Evolutionary conservation across 2,797 vertebrate species (phyloP).

Genomic region (Lates japonicus): DNA sequence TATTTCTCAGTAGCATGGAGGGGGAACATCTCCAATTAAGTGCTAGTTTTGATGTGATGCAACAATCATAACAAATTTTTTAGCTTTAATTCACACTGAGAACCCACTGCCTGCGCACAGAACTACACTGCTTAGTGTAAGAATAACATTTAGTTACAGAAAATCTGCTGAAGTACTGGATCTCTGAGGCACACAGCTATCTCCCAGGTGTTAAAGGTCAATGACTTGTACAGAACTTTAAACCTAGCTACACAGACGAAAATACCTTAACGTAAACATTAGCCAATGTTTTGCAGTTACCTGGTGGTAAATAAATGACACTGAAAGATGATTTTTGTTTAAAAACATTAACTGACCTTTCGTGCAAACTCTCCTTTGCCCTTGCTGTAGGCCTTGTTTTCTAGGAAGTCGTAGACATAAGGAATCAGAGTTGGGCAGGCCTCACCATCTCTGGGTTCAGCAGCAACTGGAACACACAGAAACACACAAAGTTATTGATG

Average conservation of each 20-base stretch:
- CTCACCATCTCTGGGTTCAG: slow-evolving; percentile 96
- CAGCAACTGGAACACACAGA: slow-evolving; percentile 87
- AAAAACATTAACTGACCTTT: slow-evolving; percentile 88
- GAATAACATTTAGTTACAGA: too few species aligned
- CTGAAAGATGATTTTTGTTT: not conserved
- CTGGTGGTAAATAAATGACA: slow-evolving; percentile 7
- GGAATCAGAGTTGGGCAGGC: slow-evolving; percentile 92
- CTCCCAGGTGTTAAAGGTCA: not conserved
- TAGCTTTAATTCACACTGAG: not conserved
- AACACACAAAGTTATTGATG: not conserved
- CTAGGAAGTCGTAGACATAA: slow-evolving; percentile 94
- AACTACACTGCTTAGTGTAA: not conserved
- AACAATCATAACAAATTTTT: not conserved
- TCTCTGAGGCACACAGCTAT: not conserved
- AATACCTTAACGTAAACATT: not conserved
- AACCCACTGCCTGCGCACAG: too few species aligned
- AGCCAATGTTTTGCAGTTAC: not conserved
- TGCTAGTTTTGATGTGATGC: not conserved
- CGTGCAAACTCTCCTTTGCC: slow-evolving; percentile 98
- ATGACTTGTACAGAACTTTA: not conserved
- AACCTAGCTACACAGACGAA: not conserved
- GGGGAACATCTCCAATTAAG: not conserved
- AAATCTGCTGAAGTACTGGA: not conserved
- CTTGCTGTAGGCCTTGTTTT: slow-evolving; percentile 99
- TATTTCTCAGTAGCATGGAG: not conserved